phyloP scores from a whole-genome alignment of 1,140 invertebrate genomes.

The Pseudomyrmex concolor region DNA sequence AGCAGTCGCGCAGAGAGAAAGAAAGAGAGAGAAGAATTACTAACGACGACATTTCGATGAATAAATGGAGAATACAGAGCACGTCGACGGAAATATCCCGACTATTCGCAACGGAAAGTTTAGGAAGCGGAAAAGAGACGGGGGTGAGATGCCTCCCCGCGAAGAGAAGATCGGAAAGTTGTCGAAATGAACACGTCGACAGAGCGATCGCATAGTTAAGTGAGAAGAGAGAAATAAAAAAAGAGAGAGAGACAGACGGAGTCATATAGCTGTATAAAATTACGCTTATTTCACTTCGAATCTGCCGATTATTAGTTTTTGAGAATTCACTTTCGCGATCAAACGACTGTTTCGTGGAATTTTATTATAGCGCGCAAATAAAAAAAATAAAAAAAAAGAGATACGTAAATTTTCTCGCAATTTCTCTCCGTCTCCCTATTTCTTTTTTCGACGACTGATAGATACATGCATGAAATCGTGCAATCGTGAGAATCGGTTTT shows the following conservation, averaged over 20 bases:
- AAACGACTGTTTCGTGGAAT: background rate
- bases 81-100: conserved; percentile 43
- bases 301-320: background rate
- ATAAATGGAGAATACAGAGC: conserved; percentile 40
- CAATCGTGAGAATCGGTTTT: conserved; percentile 58
- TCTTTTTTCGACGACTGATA: conserved; percentile 8
- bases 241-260: conserved; percentile 6
- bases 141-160: conserved; percentile 13
- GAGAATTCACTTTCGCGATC: background rate
- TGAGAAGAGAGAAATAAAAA: conserved; percentile 4
- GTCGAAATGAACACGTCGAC: conserved; percentile 42
- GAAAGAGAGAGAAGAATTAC: background rate
- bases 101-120: conserved; percentile 43
- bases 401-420: background rate
- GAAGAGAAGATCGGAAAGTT: conserved; percentile 4
- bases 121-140: background rate
- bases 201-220: conserved; percentile 45
- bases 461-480: conserved; percentile 49
- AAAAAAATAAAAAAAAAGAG: no score
- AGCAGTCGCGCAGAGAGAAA: background rate
- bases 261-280: background rate
- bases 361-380: no score
- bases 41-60: conserved; percentile 48
- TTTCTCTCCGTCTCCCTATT: background rate
- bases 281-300: background rate